Base-by-base conservation (phyloP, 2,888 invertebrate genomes). In the Dascillus cervinus region DNA sequence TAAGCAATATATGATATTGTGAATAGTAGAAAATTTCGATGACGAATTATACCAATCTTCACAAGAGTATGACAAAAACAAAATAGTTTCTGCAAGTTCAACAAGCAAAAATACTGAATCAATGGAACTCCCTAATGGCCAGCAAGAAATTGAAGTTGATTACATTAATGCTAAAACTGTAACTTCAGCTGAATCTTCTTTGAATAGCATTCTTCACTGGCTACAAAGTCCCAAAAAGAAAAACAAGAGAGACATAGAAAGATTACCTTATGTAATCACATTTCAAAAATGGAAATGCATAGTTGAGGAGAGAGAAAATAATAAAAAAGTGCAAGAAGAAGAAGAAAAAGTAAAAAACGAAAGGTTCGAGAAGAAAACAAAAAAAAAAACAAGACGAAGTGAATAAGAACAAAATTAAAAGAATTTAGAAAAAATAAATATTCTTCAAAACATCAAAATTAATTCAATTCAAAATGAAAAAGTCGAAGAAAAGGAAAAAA, bases 161-260 rank as follows among this genome's bases (percentile, higher is more conserved):
- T 21, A 21, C n/a, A 29, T 12, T 29, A 17, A 9, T 29, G 12
- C 21, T 13, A 22, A 29, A 17, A 21, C 12, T 21, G 20, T 29
- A 29, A 29, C 29, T 29, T 29, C 21, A 29, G 21, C 21, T 21
- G 21, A 20, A 22, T 29, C 21, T 29, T 9, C 29, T 29, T 29
- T 29, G 21, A 29, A 22, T 11, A 29, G 15, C 9, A 26, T 26
- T 26, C 26, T 26, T 26, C 26, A 15, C 10, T 26, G 26, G 13
- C 29, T 22, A 29, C 11, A 29, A 21, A 29, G 21, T 29, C 29
- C 20, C 12, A 29, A 21, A 29, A 21, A 13, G 17, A 29, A 29
- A 20, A 29, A 27, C 15, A 27, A 19, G 19, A 27, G 19, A 11
- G 19, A 27, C 6, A 15, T 27, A 27, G 6, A 27, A 6, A 27